These are phyloP conservation scores for Nymphalis io DNA, from an alignment of 1,140 invertebrate genomes.

Conservation along the genomic window DNA sequence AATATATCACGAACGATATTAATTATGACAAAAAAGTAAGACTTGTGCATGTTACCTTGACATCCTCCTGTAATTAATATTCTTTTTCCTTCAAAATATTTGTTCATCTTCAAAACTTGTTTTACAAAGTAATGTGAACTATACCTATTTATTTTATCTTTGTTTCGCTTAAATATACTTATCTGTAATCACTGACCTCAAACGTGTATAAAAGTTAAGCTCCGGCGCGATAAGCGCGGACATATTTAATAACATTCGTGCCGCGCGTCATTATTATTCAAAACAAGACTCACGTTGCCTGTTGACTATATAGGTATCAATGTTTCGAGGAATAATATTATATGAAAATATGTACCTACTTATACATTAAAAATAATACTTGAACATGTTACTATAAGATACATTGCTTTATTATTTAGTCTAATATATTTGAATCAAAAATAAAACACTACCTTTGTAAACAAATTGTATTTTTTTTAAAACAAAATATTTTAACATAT, in stretches of 20 bases:
- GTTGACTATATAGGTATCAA: neutral
- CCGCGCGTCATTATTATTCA: neutral
- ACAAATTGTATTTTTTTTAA: constrained; percentile 26
- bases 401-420: neutral
- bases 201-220: neutral
- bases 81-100: constrained; percentile 65
- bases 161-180: constrained; percentile 13
- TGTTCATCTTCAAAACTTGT: constrained; percentile 48
- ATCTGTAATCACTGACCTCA: constrained; percentile 16
- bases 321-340: neutral
- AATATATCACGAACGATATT: too few relatives aligned
- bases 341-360: too few relatives aligned
- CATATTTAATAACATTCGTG: neutral
- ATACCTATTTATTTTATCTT: constrained; percentile 5
- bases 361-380: too few relatives aligned
- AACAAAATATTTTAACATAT: constrained; percentile 21
- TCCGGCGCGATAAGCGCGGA: neutral
- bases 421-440: constrained; percentile 3
- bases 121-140: neutral
- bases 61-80: constrained; percentile 71
- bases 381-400: too few relatives aligned
- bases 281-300: neutral
- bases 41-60: constrained; percentile 52
- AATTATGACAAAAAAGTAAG: too few relatives aligned
- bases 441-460: constrained; percentile 10